Percentiles rank a stretch among this genome's conserved stretches.
Conservation (phyloP, 1,140 invertebrate genomes). For the Aphaenogaster ashmeadi region DNA sequence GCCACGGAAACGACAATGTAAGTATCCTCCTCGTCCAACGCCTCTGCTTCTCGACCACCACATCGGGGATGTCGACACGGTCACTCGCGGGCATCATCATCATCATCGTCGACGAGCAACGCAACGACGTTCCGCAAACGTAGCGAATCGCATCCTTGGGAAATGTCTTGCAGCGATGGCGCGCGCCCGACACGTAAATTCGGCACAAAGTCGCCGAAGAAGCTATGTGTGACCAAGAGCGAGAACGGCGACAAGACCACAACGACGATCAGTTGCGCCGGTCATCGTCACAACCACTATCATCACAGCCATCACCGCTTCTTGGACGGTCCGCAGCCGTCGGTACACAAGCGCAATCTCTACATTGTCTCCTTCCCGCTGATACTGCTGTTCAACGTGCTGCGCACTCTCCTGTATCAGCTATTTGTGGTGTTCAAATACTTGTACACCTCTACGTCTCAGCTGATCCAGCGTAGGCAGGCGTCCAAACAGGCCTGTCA, state of each 20-base stretch:
- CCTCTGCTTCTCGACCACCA: not conserved
- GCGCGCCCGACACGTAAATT: conserved; percentile 86
- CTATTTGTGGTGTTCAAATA: conserved; percentile 95
- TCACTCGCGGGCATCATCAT: conserved; percentile 24
- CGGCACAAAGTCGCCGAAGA: conserved; percentile 86
- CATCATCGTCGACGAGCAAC: conserved; percentile 53
- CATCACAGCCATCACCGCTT: conserved; percentile 77
- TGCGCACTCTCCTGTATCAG: conserved; percentile 93
- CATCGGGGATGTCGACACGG: conserved; percentile 73
- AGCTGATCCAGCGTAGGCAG: conserved; percentile 90
- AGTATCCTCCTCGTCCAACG: not conserved
- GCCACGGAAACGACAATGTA: conserved; percentile 15
- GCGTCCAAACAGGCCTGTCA: conserved; percentile 87
- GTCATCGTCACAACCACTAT: conserved; percentile 82
- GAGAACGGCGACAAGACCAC: conserved; percentile 85
- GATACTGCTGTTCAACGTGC: conserved; percentile 93
- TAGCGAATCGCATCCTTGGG: conserved; percentile 66
- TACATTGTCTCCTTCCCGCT: conserved; percentile 95
- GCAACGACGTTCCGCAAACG: conserved; percentile 36
- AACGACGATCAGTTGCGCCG: conserved; percentile 82
- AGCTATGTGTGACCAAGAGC: conserved; percentile 85
- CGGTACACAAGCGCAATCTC: conserved; percentile 94
- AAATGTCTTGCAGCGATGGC: conserved; percentile 88
- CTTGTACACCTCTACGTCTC: conserved; percentile 92
- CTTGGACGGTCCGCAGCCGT: conserved; percentile 87